Percentiles rank a stretch among this genome's conserved stretches.
These are phyloP conservation scores for Coranthus polyacanthus DNA, from an alignment of 2,797 vertebrate species.

Conservation along the genomic window DNA sequence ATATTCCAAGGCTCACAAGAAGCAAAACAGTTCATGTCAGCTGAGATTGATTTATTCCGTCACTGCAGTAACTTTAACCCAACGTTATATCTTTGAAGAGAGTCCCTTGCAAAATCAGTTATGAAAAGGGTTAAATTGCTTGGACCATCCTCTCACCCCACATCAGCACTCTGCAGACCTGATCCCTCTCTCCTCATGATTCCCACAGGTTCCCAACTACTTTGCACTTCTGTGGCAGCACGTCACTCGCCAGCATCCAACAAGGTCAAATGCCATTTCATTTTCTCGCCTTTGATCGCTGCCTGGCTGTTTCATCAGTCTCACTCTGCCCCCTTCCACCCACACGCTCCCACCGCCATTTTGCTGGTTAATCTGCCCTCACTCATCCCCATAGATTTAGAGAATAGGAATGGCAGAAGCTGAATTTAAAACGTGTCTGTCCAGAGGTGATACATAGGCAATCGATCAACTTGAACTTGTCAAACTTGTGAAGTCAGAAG, in stretches of 20 bases:
- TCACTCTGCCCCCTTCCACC: slow-evolving; percentile 24
- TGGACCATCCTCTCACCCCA: slow-evolving; percentile 18
- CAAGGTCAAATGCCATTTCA: slow-evolving; percentile 80
- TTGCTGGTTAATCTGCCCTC: slow-evolving; percentile 28
- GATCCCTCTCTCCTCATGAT: slow-evolving; percentile 37
- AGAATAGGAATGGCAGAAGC: slow-evolving; percentile 10
- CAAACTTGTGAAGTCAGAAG: slow-evolving; percentile 10
- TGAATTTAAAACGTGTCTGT: slow-evolving; percentile 36
- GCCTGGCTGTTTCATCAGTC: slow-evolving; percentile 69
- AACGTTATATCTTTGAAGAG: slow-evolving; percentile 19
- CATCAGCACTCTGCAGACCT: slow-evolving; percentile 34
- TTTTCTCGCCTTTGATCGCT: slow-evolving; percentile 79
- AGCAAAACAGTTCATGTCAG: slow-evolving; percentile 1
- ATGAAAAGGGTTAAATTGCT: slow-evolving; percentile 50
- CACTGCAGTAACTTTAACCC: slow-evolving; percentile 21
- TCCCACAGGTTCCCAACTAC: slow-evolving; percentile 67
- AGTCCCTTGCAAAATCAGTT: slow-evolving; percentile 36
- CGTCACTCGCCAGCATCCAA: slow-evolving; percentile 56
- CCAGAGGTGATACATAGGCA: slow-evolving; percentile 25
- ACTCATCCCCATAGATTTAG: slow-evolving; percentile 24
- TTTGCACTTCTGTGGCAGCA: slow-evolving; percentile 75
- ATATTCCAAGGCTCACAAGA: background rate
- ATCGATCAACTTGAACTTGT: slow-evolving; percentile 33
- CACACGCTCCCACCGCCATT: slow-evolving; percentile 2
- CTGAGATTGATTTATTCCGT: slow-evolving; percentile 26